These are phyloP conservation scores for Graptemys geographica DNA, from an alignment of 2,797 vertebrate genomes.

Conservation along the genomic window DNA sequence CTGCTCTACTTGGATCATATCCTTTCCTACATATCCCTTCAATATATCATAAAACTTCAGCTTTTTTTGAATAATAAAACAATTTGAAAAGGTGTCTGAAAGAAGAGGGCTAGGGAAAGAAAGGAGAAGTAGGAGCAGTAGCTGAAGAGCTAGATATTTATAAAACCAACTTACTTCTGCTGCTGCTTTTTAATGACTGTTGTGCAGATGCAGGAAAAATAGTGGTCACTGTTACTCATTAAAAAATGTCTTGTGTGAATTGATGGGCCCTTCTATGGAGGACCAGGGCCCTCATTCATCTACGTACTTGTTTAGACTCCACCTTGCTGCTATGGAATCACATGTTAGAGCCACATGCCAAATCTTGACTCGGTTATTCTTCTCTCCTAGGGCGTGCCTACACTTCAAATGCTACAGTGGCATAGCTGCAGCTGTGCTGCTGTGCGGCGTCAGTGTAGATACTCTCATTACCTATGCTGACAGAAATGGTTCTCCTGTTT, in stretches of 20 bases:
- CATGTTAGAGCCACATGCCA: not conserved
- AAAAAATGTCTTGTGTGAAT: not conserved
- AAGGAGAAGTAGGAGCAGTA: not conserved
- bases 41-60: not conserved
- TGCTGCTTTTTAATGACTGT: not conserved
- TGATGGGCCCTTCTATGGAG: rapidly evolving
- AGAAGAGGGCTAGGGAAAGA: not conserved
- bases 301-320: rapidly evolving
- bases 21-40: not conserved
- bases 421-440: not conserved
- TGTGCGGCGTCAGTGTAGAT: not conserved
- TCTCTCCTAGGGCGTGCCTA: not conserved
- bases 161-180: not conserved
- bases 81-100: not conserved
- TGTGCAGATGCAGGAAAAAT: not conserved
- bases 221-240: not conserved
- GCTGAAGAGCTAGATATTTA: not conserved
- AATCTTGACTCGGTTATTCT: not conserved
- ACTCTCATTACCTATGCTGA: not conserved
- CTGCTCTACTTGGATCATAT: not conserved
- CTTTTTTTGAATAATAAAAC: not conserved
- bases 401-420: not conserved
- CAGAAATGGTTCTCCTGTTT: not conserved
- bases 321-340: not conserved
- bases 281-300: not conserved